Percentiles rank a stretch among this genome's conserved stretches.
These are phyloP conservation scores for Cyphotilapia sp. DNA, from an alignment of 2,113 vertebrate genomes.

Conservation along the genomic window DNA sequence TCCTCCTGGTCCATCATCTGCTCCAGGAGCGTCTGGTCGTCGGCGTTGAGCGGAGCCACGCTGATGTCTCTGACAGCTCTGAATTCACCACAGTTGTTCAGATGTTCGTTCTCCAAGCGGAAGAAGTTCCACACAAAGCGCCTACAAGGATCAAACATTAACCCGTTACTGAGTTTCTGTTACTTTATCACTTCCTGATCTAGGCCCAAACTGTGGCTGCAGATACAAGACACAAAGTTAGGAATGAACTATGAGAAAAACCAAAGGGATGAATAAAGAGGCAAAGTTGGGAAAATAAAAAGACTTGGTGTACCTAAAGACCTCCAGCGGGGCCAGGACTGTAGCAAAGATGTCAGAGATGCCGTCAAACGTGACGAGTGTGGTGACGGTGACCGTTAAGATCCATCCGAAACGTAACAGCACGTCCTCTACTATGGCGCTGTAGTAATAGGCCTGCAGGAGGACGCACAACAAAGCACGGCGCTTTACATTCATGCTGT, in stretches of 20 bases:
- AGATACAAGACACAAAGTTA: not conserved
- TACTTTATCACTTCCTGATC: not conserved
- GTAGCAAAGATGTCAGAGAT: slow-evolving; percentile 84
- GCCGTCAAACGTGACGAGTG: slow-evolving; percentile 47
- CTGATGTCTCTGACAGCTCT: slow-evolving; percentile 96
- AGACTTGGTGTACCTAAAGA: slow-evolving; percentile 79
- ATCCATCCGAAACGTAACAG: slow-evolving; percentile 94
- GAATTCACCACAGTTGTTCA: slow-evolving; percentile 99
- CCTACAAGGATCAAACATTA: slow-evolving; percentile 52
- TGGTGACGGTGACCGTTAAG: slow-evolving; percentile 81
- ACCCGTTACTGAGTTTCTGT: not conserved
- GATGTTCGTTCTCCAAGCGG: slow-evolving; percentile 95
- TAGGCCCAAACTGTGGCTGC: not conserved
- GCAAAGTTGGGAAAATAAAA: not conserved
- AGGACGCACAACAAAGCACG: not conserved
- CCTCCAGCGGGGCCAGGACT: slow-evolving; percentile 89
- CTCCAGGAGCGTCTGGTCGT: slow-evolving; percentile 94
- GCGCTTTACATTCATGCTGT: not conserved
- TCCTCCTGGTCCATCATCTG: slow-evolving; percentile 99
- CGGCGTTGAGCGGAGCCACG: slow-evolving; percentile 93
- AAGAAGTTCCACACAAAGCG: slow-evolving; percentile 99
- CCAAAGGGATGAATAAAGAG: not conserved
- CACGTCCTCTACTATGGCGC: slow-evolving; percentile 93
- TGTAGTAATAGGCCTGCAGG: slow-evolving; percentile 80
- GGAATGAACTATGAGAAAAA: not conserved